phyloP scores from a whole-genome alignment of 2,888 invertebrate species.

The Creontiades dilutus region DNA sequence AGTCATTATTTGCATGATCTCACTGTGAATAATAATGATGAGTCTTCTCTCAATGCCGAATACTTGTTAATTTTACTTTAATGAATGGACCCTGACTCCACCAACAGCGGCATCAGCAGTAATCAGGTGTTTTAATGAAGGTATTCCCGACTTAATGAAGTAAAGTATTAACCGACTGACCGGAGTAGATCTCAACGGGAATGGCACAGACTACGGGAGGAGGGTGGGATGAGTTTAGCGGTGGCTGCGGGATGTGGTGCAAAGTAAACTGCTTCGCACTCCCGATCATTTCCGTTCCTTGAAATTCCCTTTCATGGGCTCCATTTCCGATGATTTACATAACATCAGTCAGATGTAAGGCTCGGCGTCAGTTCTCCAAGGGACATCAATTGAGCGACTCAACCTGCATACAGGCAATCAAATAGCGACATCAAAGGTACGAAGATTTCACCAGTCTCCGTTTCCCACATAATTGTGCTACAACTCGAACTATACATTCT shows the following conservation, averaged over 20 bases:
- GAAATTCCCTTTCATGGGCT: slow-evolving; percentile 47
- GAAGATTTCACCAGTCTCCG: too few relatives aligned
- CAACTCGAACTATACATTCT: too few relatives aligned
- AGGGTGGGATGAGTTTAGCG: not conserved
- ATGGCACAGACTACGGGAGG: not conserved
- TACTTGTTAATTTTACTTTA: slow-evolving; percentile 47
- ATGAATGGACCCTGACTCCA: slow-evolving; percentile 24
- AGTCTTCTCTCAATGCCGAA: not conserved
- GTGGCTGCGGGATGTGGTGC: not conserved
- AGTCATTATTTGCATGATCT: slow-evolving; percentile 46
- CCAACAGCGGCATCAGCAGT: slow-evolving; percentile 2
- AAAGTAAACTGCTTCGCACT: slow-evolving; percentile 25
- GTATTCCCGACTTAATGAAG: slow-evolving; percentile 49
- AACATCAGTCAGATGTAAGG: not conserved
- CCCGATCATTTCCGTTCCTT: slow-evolving; percentile 26
- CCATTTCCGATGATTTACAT: slow-evolving; percentile 41
- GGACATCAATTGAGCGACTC: not conserved
- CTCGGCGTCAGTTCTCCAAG: not conserved
- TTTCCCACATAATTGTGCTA: too few relatives aligned
- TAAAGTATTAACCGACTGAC: slow-evolving; percentile 45
- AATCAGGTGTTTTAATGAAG: slow-evolving; percentile 48
- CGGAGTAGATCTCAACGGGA: not conserved
- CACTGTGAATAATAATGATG: slow-evolving; percentile 40
- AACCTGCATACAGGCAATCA: too few relatives aligned
- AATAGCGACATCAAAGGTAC: too few relatives aligned